Conservation (phyloP, 2,113 vertebrate species). For the Plecotus auritus region DNA sequence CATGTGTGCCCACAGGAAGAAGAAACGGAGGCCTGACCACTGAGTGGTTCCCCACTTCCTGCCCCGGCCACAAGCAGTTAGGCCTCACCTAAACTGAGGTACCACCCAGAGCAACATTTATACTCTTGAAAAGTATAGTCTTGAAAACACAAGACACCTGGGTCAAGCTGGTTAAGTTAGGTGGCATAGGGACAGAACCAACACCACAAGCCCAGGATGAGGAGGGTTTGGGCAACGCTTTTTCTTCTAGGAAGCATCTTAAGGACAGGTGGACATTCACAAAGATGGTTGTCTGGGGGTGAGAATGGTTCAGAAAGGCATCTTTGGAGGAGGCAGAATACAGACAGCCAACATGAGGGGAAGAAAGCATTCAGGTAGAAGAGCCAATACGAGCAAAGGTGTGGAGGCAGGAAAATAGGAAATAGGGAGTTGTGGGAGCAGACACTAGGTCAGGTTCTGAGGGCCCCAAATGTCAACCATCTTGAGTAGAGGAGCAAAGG, state of each 20-base stretch:
- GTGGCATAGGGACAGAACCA: background rate
- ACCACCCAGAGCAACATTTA: background rate
- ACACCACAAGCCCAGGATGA: background rate
- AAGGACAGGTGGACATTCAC: background rate
- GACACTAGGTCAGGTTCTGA: background rate
- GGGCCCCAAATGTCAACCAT: background rate
- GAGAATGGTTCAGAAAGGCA: slow-evolving; percentile 8
- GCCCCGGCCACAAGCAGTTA: slow-evolving; percentile 1
- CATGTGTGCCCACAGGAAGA: background rate
- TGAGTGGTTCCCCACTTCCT: background rate
- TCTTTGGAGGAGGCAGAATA: background rate
- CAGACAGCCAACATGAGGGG: background rate
- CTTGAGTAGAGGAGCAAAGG: background rate
- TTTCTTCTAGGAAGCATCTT: background rate
- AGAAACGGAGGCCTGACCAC: slow-evolving; percentile 1
- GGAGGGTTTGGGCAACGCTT: background rate
- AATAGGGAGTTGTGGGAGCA: background rate
- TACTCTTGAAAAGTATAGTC: background rate
- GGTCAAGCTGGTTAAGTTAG: background rate
- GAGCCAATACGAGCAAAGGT: background rate
- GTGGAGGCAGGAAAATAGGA: background rate
- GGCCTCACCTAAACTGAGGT: slow-evolving; percentile 15
- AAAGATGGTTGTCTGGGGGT: background rate
- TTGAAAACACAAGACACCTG: background rate
- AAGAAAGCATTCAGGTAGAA: background rate